Evolutionary conservation across 2,113 vertebrate species (phyloP).

Genomic region (Apteryx owenii): DNA sequence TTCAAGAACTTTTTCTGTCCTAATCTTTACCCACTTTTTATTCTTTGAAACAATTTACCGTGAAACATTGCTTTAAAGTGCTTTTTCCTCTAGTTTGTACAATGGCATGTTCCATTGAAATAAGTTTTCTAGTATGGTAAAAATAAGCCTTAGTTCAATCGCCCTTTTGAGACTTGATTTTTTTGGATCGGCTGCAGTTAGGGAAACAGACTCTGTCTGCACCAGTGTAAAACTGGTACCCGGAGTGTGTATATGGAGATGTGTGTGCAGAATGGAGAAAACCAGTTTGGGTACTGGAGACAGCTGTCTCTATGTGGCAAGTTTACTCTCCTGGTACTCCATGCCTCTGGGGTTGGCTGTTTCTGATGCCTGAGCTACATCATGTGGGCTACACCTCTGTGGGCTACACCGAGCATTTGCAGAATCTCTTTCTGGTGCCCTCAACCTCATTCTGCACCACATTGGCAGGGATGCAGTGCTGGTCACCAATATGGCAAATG

Average conservation of each 20-base stretch:
- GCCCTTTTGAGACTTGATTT: not conserved
- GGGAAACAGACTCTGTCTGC: not conserved
- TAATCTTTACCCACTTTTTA: not conserved
- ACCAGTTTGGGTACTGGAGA: not conserved
- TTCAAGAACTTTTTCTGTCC: not conserved
- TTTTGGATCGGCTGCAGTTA: not conserved
- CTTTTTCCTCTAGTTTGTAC: not conserved
- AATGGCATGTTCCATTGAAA: not conserved
- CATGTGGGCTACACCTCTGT: rapidly evolving
- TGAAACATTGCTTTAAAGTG: not conserved
- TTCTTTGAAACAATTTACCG: not conserved
- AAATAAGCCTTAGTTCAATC: not conserved
- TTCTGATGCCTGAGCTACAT: not conserved
- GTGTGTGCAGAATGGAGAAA: not conserved
- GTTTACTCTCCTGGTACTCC: not conserved
- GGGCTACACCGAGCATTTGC: not conserved
- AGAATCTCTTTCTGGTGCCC: not conserved
- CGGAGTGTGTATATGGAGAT: not conserved
- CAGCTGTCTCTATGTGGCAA: not conserved
- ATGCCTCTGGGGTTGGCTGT: not conserved
- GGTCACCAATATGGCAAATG: not conserved
- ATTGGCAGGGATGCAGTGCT: not conserved
- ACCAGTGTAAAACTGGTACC: not conserved
- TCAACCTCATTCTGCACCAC: not conserved
- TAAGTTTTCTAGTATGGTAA: not conserved